Evolutionary conservation across 1,140 invertebrate genomes (phyloP), one percentile per base, ranked within the genome.

Genomic region (Subanguina moxae): DNA sequence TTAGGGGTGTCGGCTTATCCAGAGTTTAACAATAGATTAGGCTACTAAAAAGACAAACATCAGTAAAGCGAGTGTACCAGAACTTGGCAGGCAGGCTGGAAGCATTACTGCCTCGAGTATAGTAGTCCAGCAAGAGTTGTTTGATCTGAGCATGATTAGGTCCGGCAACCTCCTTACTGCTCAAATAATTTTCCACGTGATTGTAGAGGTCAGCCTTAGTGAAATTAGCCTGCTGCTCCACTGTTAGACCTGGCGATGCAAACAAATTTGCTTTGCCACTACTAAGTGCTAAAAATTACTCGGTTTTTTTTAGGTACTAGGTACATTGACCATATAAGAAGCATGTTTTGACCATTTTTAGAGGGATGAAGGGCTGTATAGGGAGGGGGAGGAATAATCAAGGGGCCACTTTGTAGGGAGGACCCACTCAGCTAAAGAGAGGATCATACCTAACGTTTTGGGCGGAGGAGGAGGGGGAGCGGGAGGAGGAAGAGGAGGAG

Each of bases 271-370:
- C n/a, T 57, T 23, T 38, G 19, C 65, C 42, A 19, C 25, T 23
- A 58, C 61, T 63, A 21, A 62, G 27, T 43, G 65, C 65, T 38
- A 38, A 38, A 38, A n/a, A n/a, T n/a, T n/a, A n/a, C n/a, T n/a
- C n/a, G n/a, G n/a, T n/a, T n/a, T n/a, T n/a, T n/a, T n/a, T n/a
- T n/a, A n/a, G n/a, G n/a, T n/a, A n/a, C n/a, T n/a, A n/a, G n/a
- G n/a, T n/a, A n/a, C n/a, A n/a, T n/a, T n/a, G n/a, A n/a, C n/a
- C n/a, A n/a, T n/a, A n/a, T n/a, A n/a, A n/a, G n/a, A n/a, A n/a
- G n/a, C n/a, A n/a, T n/a, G n/a, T n/a, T n/a, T n/a, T n/a, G n/a
- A n/a, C n/a, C n/a, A n/a, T n/a, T n/a, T n/a, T n/a, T n/a, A n/a
- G n/a, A n/a, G n/a, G n/a, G n/a, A n/a, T n/a, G n/a, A n/a, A n/a